A percentile compares a stretch with the other conserved stretches of the same genome.
phyloP scores from a whole-genome alignment of 2,888 invertebrate genomes.

The Ecdyonurus torrentis region DNA sequence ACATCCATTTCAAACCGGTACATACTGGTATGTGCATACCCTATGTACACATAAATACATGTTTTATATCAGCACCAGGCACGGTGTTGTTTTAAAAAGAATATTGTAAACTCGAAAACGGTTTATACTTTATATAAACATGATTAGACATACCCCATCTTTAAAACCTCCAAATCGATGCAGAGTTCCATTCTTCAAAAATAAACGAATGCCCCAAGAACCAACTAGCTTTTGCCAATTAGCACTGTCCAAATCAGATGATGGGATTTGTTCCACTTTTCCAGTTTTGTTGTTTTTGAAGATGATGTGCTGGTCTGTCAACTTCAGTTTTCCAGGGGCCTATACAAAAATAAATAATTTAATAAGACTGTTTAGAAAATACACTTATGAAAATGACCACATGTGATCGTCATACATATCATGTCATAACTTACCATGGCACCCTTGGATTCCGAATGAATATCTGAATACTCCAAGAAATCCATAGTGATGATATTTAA shows the following conservation, averaged over 20 bases:
- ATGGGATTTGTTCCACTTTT: conserved; percentile 78
- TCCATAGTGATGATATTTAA: conserved; percentile 37
- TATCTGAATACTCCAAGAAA: conserved; percentile 74
- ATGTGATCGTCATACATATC: not conserved
- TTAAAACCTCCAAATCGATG: conserved; percentile 90
- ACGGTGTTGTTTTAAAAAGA: not conserved
- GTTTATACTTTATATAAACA: too few species aligned
- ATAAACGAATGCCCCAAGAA: conserved; percentile 75
- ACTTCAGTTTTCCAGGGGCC: conserved; percentile 81
- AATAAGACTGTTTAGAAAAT: conserved; percentile 9
- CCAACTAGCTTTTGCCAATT: conserved; percentile 88
- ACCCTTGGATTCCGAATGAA: conserved; percentile 68
- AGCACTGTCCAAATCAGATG: conserved; percentile 72
- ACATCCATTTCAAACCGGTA: not conserved
- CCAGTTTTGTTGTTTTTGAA: conserved; percentile 96
- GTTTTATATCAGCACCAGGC: not conserved
- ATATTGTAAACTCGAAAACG: too few species aligned
- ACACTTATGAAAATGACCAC: not conserved
- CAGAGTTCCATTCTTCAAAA: conserved; percentile 74
- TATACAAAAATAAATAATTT: conserved; percentile 29
- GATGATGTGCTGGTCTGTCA: conserved; percentile 75
- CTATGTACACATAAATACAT: conserved; percentile 4
- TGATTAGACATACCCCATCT: conserved; percentile 44
- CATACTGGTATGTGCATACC: conserved; percentile 8
- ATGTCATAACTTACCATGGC: conserved; percentile 74